Conservation (phyloP, 2,113 vertebrate species). For the Sarotherodon lohbergeri region DNA sequence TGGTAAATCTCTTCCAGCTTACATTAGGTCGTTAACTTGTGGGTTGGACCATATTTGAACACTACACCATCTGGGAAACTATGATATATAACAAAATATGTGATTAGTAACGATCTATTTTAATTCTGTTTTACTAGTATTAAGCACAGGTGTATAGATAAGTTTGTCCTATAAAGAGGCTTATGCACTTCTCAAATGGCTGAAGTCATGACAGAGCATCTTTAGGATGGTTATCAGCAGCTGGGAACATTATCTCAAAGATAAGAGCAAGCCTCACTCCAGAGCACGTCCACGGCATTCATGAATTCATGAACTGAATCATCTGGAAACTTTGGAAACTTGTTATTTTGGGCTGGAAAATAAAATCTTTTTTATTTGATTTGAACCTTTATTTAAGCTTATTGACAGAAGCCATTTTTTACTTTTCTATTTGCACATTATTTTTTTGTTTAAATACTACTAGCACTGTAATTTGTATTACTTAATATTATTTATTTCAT, state of each 20-base stretch:
- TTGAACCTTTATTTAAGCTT: not conserved
- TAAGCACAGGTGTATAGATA: not conserved
- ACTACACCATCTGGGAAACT: not conserved
- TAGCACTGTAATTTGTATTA: not conserved
- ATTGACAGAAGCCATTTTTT: not conserved
- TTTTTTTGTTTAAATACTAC: not conserved
- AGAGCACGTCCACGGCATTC: not conserved
- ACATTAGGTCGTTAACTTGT: not conserved
- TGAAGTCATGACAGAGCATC: not conserved
- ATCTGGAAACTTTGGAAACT: not conserved
- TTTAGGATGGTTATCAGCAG: not conserved
- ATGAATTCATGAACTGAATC: not conserved
- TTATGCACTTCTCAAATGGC: not conserved
- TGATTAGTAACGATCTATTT: not conserved
- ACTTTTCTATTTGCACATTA: not conserved
- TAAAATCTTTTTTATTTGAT: not conserved
- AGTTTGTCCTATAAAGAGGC: not conserved
- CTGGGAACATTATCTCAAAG: not conserved
- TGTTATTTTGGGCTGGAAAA: not conserved
- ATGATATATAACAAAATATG: not conserved
- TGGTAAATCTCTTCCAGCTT: not conserved
- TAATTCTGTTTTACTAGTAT: not conserved
- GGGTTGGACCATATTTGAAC: not conserved
- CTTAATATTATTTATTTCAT: not conserved
- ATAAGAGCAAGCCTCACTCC: not conserved